Base-by-base conservation (phyloP, 2,113 vertebrate species). In the Passerina amoena region DNA sequence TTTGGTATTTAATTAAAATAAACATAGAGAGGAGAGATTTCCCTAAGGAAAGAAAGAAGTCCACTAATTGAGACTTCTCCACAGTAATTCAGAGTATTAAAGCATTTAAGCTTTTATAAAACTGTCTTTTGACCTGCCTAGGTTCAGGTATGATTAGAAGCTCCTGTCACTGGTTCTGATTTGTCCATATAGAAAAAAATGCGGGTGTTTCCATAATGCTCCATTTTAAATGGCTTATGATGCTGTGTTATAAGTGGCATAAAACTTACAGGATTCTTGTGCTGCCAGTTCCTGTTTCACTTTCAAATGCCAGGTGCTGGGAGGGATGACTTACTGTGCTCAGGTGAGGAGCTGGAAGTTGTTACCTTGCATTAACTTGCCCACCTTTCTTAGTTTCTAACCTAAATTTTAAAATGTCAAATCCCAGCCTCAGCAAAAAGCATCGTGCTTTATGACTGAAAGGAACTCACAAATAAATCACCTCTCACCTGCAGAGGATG, bases 1-100 rank as follows among this genome's bases (percentile, higher is more conserved):
- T 95, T 90, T 85, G 72, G 56, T 82, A 73, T 87, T 91, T 96
- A 95, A 93, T 82, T 91, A 72, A 82, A 92, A 79, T 71, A 85
- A 84, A 75, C 79, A 77, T 3, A 72, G 80, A 91, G 57, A 81
- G 70, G 31, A 81, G 48, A 84, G 37, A 77, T 78, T 93, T 96
- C 88, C 80, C 75, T 78, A 37, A 80, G 82, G 71, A 86, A 80
- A 82, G 54, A 83, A 89, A 82, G 54, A 83, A 89, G 33, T 31
- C 68, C 42, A 82, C 71, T 90, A 86, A 86, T 66, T 65, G 79
- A 47, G n/a, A 50, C 61, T 88, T 80, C 82, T 88, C 50, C 53
- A 35, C 63, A 61, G 79, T 75, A 90, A 92, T 87, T 84, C 84
- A 85, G 64, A 75, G 31, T 47, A 30, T 84, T 73, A 86, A 89